Conservation (phyloP, 2,888 invertebrate genomes). For the Papilio gigon region DNA sequence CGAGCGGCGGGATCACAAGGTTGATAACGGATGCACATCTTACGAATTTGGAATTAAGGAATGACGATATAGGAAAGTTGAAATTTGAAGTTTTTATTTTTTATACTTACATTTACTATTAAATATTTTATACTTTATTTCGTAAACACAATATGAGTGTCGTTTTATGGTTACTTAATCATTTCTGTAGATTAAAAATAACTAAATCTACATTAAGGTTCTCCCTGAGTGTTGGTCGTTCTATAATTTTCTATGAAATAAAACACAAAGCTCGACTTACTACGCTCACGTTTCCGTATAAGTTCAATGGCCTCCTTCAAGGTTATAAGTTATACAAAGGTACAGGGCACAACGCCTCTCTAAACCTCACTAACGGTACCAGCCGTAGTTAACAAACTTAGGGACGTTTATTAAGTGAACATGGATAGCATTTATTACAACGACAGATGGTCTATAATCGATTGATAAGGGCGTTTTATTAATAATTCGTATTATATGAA, state of each 20-base stretch:
- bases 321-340: constrained; percentile 54
- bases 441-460: constrained; percentile 20
- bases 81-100: too few species aligned
- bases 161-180: too few species aligned
- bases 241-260: constrained; percentile 10
- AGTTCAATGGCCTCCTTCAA: constrained; percentile 53
- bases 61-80: too few species aligned
- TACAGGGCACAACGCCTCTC: constrained; percentile 49
- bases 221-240: too few species aligned
- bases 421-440: constrained; percentile 9
- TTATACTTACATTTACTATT: too few species aligned
- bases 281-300: constrained; percentile 22
- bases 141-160: too few species aligned
- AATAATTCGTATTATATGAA: background rate
- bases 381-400: constrained; percentile 34
- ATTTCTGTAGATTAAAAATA: too few species aligned
- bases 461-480: background rate
- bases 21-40: too few species aligned
- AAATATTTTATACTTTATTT: background rate
- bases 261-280: constrained; percentile 24
- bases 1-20: too few species aligned
- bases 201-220: too few species aligned
- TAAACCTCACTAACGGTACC: constrained; percentile 46
- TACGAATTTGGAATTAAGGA: too few species aligned
- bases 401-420: constrained; percentile 1